Base-by-base conservation (phyloP, 1,140 invertebrate species). In the Scaptodrosophila lebanonensis region DNA sequence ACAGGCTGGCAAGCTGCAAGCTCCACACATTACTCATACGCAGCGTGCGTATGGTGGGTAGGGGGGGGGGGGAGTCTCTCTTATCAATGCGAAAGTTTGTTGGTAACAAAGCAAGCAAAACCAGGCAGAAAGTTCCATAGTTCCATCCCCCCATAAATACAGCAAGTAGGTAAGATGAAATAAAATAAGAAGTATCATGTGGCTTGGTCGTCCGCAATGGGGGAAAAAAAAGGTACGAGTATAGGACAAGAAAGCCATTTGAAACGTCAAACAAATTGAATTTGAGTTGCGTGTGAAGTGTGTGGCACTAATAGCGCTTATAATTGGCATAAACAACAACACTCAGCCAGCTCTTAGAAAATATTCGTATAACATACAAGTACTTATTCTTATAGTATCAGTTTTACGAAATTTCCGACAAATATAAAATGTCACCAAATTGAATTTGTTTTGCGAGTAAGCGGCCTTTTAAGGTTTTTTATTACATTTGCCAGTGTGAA, bases 391-490 rank as follows among this genome's bases (percentile, higher is more conserved):
- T n/a, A n/a, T n/a, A n/a, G n/a, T n/a, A n/a, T n/a, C n/a, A n/a
- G 32, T 13, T 9, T 11, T 32, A 17, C 11, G 17, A 42, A 43
- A 20, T 43, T 20, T 43, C 40, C 25, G 11, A 43, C 29, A 44
- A 6, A 38, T 38, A 6, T 30, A 57, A 27, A n/a, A n/a, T 25
- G 29, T 47, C 29, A 32, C 27, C 18, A 62, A 77, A 77, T 77
- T 63, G 54, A 77, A 77, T 77, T 77, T 43, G 47, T 79, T 51
- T 64, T 68, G 65, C 64, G 68, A 64, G 58, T 79, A 73, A 68
- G 73, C n/a, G n/a, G n/a, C n/a, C 73, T 77, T 77, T 77, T 79
- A 77, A 72, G 73, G 73, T 77, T 77, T 77, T 76, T 77, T 77
- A 77, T 77, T 77, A 77, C 73, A 77, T 79, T 77, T 77, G n/a